Evolutionary conservation across 2,888 invertebrate species (phyloP), one percentile per base, ranked within the genome.

Genomic region (Plagodis pulveraria): DNA sequence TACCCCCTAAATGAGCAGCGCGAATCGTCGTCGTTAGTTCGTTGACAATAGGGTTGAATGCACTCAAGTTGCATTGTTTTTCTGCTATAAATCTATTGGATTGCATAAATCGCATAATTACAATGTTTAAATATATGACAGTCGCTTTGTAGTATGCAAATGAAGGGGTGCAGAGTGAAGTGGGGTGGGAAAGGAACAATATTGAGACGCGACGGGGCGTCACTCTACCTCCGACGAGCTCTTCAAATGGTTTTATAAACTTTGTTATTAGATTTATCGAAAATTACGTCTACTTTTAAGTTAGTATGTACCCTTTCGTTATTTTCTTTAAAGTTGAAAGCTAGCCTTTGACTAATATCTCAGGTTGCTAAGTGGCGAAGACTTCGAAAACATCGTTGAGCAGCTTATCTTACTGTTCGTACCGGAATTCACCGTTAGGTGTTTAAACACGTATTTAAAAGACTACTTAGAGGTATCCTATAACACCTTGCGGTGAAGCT

Each of bases 81-180:
- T 87, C 68, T 71, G 77, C 87, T 78, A 91, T 92, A 92, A 92
- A 92, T 92, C 88, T 91, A 85, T 83, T 85, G 80, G 78, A 81
- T 81, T 82, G 83, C 74, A 79, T 91, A 90, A 91, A 81, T 81
- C 82, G 83, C 74, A 79, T 91, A 90, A 91, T 91, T 91, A 91
- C 84, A 81, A 78, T 80, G 84, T 90, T 90, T 89, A 87, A 22
- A 86, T 86, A 81, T 86, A 84, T 86, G 91, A 91, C 91, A 91
- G 86, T 86, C 77, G 87, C 84, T 87, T 89, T 91, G 87, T 89
- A 79, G 81, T 82, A 89, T 90, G 89, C 84, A 90, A 91, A 91
- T 91, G 85, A 81, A 70, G 75, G 42, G 42, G 11, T 40, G 40
- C 40, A 10, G 12, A 73, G 72, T 83, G 81, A 73, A 86, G 88